These are phyloP conservation scores for Epinephelus awoara DNA, from an alignment of 2,797 vertebrate species.

Conservation along the genomic window DNA sequence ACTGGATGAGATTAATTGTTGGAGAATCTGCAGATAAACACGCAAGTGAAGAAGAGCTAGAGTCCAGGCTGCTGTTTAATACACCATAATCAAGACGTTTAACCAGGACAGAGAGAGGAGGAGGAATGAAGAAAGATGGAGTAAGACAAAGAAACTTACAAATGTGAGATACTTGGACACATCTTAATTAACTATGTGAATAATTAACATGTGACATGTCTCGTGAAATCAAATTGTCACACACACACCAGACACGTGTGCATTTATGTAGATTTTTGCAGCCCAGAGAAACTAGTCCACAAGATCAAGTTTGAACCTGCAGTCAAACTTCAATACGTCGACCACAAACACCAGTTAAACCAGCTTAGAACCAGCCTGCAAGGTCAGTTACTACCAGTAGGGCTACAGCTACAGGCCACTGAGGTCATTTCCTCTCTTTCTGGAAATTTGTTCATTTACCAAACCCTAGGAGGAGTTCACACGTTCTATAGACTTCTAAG, in stretches of 20 bases:
- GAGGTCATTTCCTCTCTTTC: background rate
- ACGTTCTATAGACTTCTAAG: background rate
- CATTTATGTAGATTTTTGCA: background rate
- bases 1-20: constrained; percentile 67
- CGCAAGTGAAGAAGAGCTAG: constrained; percentile 31
- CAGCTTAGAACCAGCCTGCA: background rate
- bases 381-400: background rate
- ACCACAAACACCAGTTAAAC: background rate
- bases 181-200: background rate
- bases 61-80: constrained; percentile 40
- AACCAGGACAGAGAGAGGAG: background rate
- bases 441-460: background rate
- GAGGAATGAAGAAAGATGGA: background rate
- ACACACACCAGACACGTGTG: background rate
- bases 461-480: background rate
- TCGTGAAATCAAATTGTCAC: background rate
- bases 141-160: background rate
- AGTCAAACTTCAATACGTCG: background rate
- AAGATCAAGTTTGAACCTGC: background rate
- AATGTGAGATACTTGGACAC: background rate
- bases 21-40: constrained; percentile 48
- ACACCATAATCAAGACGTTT: constrained; percentile 21
- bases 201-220: background rate
- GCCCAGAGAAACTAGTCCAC: background rate
- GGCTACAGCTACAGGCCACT: background rate